phyloP scores from a whole-genome alignment of 2,113 vertebrate species.

The Catharus bicknelli region DNA sequence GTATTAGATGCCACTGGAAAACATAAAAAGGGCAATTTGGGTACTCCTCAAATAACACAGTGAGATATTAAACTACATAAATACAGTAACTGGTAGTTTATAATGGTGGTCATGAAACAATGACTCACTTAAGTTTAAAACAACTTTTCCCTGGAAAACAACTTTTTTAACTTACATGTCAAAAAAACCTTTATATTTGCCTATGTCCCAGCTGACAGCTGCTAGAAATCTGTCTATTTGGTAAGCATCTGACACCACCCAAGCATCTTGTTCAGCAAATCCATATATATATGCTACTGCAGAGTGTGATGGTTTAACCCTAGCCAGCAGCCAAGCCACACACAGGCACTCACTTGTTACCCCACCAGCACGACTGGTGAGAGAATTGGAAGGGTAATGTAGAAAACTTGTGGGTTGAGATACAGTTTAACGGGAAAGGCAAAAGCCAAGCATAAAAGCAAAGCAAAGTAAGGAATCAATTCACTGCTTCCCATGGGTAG shows the following conservation, averaged over 20 bases:
- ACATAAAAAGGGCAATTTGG: neutral
- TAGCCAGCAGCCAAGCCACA: neutral
- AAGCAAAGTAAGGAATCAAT: neutral
- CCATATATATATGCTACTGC: too few species aligned
- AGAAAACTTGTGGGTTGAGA: neutral
- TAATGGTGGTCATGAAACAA: rapidly evolving
- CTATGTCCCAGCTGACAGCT: neutral
- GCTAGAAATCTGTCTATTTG: neutral
- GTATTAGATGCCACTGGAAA: neutral
- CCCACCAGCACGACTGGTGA: neutral
- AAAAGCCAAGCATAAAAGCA: neutral
- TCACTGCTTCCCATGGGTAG: neutral
- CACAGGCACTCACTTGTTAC: neutral
- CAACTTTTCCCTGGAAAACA: neutral
- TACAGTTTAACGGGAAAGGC: neutral
- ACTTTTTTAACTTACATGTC: rapidly evolving
- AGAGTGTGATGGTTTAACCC: neutral
- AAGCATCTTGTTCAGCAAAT: neutral
- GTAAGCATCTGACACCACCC: neutral
- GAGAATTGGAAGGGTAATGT: neutral
- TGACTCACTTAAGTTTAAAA: neutral
- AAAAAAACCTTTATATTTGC: neutral
- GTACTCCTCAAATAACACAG: neutral
- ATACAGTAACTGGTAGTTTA: neutral
- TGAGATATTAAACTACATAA: neutral